phyloP scores from a whole-genome alignment of 2,113 vertebrate genomes.

The Mesocricetus auratus region DNA sequence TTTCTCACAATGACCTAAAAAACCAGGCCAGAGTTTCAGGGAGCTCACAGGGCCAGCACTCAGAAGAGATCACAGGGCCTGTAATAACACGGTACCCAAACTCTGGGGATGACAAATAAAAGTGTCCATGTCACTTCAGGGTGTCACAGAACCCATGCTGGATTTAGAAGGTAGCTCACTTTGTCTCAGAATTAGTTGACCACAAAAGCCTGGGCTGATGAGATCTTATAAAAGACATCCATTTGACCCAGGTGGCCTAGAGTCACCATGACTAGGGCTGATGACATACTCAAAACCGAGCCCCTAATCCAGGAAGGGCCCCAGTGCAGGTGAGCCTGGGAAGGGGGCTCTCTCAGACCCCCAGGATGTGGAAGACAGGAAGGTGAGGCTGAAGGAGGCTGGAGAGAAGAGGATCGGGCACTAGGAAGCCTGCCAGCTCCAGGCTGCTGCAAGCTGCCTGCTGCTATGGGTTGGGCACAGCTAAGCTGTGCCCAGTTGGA shows the following conservation, averaged over 20 bases:
- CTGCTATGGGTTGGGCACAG: constrained; percentile 40
- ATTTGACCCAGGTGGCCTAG: not conserved
- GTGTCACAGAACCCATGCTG: not conserved
- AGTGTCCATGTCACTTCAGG: too few relatives aligned
- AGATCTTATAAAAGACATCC: not conserved
- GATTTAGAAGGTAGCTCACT: not conserved
- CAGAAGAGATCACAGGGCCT: not conserved
- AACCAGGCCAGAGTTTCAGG: not conserved
- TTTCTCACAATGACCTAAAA: not conserved
- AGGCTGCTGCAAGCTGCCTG: constrained; percentile 43
- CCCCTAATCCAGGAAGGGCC: not conserved
- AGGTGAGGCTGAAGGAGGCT: not conserved
- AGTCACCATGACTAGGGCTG: not conserved
- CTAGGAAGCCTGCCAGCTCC: not conserved
- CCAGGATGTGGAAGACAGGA: not conserved
- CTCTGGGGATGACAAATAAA: not conserved
- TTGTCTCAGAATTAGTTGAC: not conserved
- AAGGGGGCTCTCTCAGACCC: not conserved
- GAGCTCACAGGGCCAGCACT: not conserved
- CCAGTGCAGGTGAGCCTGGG: not conserved
- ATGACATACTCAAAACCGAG: not conserved
- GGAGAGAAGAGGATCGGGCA: not conserved
- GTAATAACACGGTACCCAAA: not conserved
- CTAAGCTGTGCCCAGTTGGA: constrained; percentile 61
- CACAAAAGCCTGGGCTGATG: not conserved